Evolutionary conservation across 2,113 vertebrate genomes (phyloP).

Genomic region (Sinocyclocheilus maitianheensis): DNA sequence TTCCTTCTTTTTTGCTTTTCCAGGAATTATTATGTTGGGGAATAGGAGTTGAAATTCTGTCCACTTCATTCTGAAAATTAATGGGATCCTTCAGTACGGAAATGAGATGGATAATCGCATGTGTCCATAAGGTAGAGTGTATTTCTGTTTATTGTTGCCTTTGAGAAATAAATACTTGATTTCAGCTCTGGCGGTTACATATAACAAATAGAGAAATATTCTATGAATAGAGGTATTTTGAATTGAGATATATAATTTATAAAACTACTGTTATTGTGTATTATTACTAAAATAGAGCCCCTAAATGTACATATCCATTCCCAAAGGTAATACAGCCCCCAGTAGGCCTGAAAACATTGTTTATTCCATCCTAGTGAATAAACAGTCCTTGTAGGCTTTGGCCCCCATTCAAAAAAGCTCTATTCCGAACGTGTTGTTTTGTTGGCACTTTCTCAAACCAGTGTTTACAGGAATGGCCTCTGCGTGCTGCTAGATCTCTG

Average conservation of each 20-base stretch:
- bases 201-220: neutral
- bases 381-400: slow-evolving; percentile 13
- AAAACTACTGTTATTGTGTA: slow-evolving; percentile 1
- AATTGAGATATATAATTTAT: neutral
- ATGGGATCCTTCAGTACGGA: slow-evolving; percentile 68
- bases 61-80: slow-evolving; percentile 72
- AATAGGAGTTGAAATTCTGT: slow-evolving; percentile 66
- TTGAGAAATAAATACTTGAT: slow-evolving; percentile 4
- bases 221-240: neutral
- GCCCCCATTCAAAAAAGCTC: neutral
- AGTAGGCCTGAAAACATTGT: neutral
- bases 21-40: slow-evolving; percentile 64
- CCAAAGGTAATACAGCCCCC: neutral
- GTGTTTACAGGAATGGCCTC: neutral
- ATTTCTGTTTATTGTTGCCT: slow-evolving; percentile 43
- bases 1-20: slow-evolving; percentile 70
- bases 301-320: neutral
- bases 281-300: neutral
- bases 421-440: neutral
- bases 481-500: neutral
- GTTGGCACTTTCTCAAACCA: slow-evolving; percentile 13
- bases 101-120: slow-evolving; percentile 68
- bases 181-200: neutral
- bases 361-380: slow-evolving; percentile 6
- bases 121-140: slow-evolving; percentile 56